These are phyloP conservation scores for Bicyclus anynana DNA, from an alignment of 1,140 invertebrate genomes.

Conservation along the genomic window DNA sequence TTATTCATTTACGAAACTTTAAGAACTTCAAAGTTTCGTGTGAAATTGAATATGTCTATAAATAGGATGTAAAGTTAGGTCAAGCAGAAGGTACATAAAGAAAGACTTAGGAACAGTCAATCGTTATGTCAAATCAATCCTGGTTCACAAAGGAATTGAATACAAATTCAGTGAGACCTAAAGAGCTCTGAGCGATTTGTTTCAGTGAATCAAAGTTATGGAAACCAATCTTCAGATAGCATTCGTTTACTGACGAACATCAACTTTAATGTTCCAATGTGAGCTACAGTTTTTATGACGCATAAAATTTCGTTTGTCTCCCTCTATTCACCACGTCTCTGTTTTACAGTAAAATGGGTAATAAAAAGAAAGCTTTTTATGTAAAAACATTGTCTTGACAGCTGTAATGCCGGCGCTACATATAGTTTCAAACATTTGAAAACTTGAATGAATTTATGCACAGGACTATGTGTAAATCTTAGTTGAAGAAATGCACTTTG, in stretches of 20 bases:
- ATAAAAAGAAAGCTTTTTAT: not conserved
- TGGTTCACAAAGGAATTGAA: too few species aligned
- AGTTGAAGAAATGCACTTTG: too few species aligned
- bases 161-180: not conserved
- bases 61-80: too few species aligned
- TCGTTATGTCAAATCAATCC: too few species aligned
- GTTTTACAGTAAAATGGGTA: conserved; percentile 8
- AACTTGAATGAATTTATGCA: not conserved
- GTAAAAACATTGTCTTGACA: too few species aligned
- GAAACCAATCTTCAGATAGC: conserved; percentile 12
- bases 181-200: not conserved
- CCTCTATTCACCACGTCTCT: conserved; percentile 3
- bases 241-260: conserved; percentile 10
- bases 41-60: too few species aligned
- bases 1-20: too few species aligned
- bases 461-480: not conserved
- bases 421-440: too few species aligned
- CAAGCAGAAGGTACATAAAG: too few species aligned
- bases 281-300: conserved; percentile 15
- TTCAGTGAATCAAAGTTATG: conserved; percentile 1
- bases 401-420: too few species aligned
- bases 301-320: conserved; percentile 15
- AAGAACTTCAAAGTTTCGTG: too few species aligned
- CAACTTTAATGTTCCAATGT: conserved; percentile 16
- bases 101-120: too few species aligned